Percentiles rank a stretch among this genome's conserved stretches.
These are phyloP conservation scores for Pollenia angustigena DNA, from an alignment of 2,888 invertebrate genomes.

Conservation along the genomic window DNA sequence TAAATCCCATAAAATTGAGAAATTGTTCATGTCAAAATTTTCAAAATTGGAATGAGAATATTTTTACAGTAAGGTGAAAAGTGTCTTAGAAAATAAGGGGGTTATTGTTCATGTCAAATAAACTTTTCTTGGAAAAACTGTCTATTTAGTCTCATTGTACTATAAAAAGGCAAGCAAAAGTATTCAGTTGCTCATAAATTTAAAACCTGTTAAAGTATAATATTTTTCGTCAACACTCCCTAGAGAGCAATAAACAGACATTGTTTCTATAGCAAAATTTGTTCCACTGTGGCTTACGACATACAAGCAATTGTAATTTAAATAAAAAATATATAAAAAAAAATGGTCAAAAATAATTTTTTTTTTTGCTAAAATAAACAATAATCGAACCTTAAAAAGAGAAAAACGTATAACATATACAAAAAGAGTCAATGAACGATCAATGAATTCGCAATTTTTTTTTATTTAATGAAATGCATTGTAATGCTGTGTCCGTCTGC, in stretches of 20 bases:
- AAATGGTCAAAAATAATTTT: neutral
- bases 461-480: slow-evolving; percentile 62
- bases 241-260: slow-evolving; percentile 61
- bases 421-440: slow-evolving; percentile 74
- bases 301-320: slow-evolving; percentile 45
- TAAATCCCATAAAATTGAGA: too few relatives aligned
- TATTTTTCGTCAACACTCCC: slow-evolving; percentile 55
- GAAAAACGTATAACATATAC: slow-evolving; percentile 42
- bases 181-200: slow-evolving; percentile 54
- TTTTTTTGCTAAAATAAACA: slow-evolving; percentile 52
- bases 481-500: slow-evolving; percentile 49
- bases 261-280: slow-evolving; percentile 15
- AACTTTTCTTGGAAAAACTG: neutral
- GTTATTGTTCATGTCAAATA: too few relatives aligned
- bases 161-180: slow-evolving; percentile 12
- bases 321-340: slow-evolving; percentile 12
- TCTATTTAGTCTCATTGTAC: slow-evolving; percentile 34
- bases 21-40: too few relatives aligned
- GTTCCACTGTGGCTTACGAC: slow-evolving; percentile 19
- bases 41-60: too few relatives aligned
- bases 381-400: slow-evolving; percentile 64
- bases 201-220: slow-evolving; percentile 58
- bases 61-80: too few relatives aligned
- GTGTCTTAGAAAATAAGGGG: too few relatives aligned
- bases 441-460: slow-evolving; percentile 70